A percentile compares a stretch with the other conserved stretches of the same genome.
These are phyloP conservation scores for Danio kyathit DNA, from an alignment of 2,797 vertebrate species.

Conservation along the genomic window DNA sequence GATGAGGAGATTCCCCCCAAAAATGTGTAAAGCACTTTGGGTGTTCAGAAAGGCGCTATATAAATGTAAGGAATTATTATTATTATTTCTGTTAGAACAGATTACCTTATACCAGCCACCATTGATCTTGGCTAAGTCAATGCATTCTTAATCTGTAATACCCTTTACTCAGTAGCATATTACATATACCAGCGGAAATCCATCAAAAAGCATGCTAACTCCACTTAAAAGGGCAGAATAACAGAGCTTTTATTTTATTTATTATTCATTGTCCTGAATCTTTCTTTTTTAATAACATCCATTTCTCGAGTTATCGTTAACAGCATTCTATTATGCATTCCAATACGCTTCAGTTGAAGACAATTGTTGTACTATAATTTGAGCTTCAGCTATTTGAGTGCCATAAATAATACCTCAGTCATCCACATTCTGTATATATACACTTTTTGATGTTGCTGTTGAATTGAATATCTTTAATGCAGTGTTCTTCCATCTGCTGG, in stretches of 20 bases:
- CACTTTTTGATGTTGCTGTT: not conserved
- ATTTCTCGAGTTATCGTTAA: not conserved
- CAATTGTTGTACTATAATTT: not conserved
- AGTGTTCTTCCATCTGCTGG: conserved; percentile 11
- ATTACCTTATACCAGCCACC: conserved; percentile 10
- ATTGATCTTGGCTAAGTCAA: conserved; percentile 1
- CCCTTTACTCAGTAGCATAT: conserved; percentile 15
- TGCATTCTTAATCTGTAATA: conserved; percentile 8
- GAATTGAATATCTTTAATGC: conserved; percentile 25
- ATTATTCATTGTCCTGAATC: conserved; percentile 2
- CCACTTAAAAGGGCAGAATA: not conserved
- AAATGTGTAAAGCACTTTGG: no score
- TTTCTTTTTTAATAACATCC: not conserved
- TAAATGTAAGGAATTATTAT: no score
- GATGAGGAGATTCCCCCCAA: no score
- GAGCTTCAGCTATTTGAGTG: not conserved
- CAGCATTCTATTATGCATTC: not conserved
- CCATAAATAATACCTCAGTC: not conserved
- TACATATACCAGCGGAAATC: conserved; percentile 12
- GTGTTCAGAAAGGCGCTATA: no score
- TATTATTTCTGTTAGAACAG: conserved; percentile 9
- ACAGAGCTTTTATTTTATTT: not conserved
- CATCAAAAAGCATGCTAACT: not conserved
- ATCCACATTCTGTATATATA: not conserved
- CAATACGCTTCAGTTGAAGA: conserved; percentile 2